Conservation (phyloP, 2,888 invertebrate genomes). For the Drosophila kokeensis region DNA sequence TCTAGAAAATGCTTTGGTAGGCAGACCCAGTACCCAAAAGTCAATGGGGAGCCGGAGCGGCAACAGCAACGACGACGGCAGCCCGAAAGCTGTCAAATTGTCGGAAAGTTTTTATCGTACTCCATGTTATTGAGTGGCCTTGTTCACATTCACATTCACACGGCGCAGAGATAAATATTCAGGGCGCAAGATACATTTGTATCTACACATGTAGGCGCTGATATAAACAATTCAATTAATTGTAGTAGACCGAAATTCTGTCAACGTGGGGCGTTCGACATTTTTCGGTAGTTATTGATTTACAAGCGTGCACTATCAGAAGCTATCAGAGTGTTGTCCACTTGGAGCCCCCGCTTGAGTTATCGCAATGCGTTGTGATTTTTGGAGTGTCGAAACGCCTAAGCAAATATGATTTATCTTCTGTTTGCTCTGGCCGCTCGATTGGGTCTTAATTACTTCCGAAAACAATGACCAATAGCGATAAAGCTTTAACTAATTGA, state of each 20-base stretch:
- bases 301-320: conserved; percentile 67
- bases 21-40: conserved; percentile 30
- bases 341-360: conserved; percentile 52
- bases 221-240: conserved; percentile 81
- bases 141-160: conserved; percentile 74
- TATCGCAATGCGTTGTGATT: conserved; percentile 75
- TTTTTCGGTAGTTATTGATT: conserved; percentile 80
- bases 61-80: conserved; percentile 40
- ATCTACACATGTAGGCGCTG: conserved; percentile 72
- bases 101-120: conserved; percentile 70
- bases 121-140: conserved; percentile 77
- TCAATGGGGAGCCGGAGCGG: conserved; percentile 41
- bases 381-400: conserved; percentile 78
- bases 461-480: conserved; percentile 75
- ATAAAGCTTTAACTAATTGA: conserved; percentile 71
- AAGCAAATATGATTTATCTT: conserved; percentile 79
- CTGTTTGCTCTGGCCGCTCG: conserved; percentile 67
- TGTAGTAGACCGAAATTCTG: conserved; percentile 68
- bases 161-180: conserved; percentile 24
- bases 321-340: conserved; percentile 61
- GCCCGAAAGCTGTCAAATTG: conserved; percentile 75
- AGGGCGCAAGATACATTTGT: conserved; percentile 69
- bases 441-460: conserved; percentile 81
- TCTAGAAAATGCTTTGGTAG: conserved; percentile 42
- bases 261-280: conserved; percentile 32